Conservation (phyloP, 1,140 invertebrate species). For the Whitmania pigra region DNA sequence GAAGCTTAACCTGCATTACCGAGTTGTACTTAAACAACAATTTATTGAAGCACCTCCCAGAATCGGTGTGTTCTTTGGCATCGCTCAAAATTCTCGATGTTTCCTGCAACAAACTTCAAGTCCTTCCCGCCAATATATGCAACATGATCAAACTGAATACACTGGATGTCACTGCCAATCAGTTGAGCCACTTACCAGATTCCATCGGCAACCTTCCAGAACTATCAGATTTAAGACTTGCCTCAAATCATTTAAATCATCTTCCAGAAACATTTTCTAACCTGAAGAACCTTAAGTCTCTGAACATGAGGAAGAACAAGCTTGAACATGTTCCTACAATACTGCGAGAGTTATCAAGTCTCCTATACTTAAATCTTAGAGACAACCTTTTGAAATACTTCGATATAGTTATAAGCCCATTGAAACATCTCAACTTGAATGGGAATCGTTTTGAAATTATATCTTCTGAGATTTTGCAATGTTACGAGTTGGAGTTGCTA, state of each 20-base stretch:
- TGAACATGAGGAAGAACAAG: constrained; percentile 13
- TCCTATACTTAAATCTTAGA: constrained; percentile 6
- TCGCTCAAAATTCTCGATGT: constrained; percentile 4
- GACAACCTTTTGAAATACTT: neutral
- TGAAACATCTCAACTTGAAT: constrained; percentile 11
- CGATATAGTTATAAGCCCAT: neutral
- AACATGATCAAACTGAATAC: constrained; percentile 5
- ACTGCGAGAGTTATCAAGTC: neutral
- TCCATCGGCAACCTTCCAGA: neutral
- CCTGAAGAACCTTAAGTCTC: neutral
- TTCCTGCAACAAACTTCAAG: constrained; percentile 11
- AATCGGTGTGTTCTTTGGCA: constrained; percentile 1
- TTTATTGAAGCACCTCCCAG: neutral
- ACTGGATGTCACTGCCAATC: constrained; percentile 2
- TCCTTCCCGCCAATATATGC: neutral
- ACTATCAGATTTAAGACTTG: neutral
- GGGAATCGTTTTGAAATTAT: neutral
- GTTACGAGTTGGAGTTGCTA: constrained; percentile 1
- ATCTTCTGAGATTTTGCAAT: neutral
- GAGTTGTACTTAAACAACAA: constrained; percentile 8
- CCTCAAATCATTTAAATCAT: neutral
- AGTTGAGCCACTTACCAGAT: neutral
- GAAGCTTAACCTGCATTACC: neutral
- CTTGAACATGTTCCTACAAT: neutral
- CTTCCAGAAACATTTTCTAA: constrained; percentile 3